Conservation (phyloP, 2,113 vertebrate genomes). For the Microcebus murinus region DNA sequence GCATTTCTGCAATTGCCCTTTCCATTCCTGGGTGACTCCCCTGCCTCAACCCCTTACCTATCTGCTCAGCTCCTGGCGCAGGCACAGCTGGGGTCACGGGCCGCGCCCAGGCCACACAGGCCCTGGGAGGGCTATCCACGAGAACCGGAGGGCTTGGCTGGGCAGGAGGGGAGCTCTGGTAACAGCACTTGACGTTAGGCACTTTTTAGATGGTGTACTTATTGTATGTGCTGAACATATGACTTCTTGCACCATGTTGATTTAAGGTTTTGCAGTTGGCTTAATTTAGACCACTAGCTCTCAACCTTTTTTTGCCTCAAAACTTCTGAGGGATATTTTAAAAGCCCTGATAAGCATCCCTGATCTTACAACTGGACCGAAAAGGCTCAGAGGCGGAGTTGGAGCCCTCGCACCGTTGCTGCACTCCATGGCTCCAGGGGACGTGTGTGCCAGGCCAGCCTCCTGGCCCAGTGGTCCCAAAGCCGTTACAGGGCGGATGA, state of each 20-base stretch:
- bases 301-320: not conserved
- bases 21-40: no score
- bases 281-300: not conserved
- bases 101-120: not conserved
- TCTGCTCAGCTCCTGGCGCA: no score
- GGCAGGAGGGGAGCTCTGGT: not conserved
- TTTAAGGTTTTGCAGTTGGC: not conserved
- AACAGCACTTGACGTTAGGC: fast-evolving
- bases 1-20: fast-evolving
- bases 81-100: no score
- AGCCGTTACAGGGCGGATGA: not conserved
- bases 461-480: fast-evolving
- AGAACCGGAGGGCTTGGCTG: not conserved
- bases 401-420: fast-evolving
- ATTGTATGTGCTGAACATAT: no score
- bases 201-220: not conserved
- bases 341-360: no score
- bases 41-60: not conserved
- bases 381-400: fast-evolving
- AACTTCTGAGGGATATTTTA: not conserved
- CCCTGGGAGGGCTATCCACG: no score
- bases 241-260: not conserved
- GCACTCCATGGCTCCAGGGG: not conserved
- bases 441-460: fast-evolving
- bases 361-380: no score